Evolutionary conservation across 2,113 vertebrate species (phyloP).

Genomic region (Colossoma macropomum): DNA sequence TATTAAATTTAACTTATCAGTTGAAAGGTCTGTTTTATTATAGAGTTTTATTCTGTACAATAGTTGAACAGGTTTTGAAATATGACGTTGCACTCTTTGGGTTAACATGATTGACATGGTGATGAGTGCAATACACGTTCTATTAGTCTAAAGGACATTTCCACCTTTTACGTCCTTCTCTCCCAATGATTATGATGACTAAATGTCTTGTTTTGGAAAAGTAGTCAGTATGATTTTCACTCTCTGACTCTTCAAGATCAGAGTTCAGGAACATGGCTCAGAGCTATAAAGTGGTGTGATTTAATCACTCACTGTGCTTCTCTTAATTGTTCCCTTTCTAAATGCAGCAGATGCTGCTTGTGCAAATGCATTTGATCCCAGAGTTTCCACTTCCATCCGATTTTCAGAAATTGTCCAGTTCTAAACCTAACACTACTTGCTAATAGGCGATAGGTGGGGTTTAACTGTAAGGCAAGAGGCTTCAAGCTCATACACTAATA

Average conservation of each 20-base stretch:
- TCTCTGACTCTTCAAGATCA: neutral
- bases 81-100: too few species aligned
- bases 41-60: slow-evolving; percentile 7
- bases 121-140: too few species aligned
- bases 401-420: neutral
- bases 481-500: neutral
- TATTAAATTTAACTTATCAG: slow-evolving; percentile 75
- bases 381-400: neutral
- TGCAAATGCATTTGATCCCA: neutral
- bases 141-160: neutral
- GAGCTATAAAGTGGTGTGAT: neutral
- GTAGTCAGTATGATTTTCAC: neutral
- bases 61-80: too few species aligned
- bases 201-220: neutral
- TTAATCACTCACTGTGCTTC: neutral
- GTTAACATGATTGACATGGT: too few species aligned
- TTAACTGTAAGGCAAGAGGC: neutral
- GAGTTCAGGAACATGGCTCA: neutral
- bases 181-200: neutral
- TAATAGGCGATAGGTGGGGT: neutral
- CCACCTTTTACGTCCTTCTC: neutral
- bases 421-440: neutral
- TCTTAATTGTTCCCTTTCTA: neutral
- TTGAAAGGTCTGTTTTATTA: slow-evolving; percentile 56
- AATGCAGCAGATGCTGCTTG: neutral